phyloP scores from a whole-genome alignment of 2,797 vertebrate genomes.

The Microctenopoma lineatum region DNA sequence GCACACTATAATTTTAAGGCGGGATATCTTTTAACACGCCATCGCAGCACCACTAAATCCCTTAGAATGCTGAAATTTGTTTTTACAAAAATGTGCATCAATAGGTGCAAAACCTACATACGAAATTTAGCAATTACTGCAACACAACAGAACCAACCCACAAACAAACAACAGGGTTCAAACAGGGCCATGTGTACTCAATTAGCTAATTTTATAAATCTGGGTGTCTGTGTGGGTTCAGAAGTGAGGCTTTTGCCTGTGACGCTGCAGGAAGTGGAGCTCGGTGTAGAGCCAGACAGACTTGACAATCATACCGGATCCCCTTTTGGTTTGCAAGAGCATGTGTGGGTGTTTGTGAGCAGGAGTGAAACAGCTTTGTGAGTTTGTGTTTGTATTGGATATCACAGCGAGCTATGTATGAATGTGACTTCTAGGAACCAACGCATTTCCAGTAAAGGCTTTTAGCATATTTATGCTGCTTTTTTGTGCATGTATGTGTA shows the following conservation, averaged over 20 bases:
- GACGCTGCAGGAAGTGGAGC: constrained; percentile 57
- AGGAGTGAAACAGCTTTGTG: constrained; percentile 21
- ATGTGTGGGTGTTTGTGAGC: constrained; percentile 1
- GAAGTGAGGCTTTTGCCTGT: constrained; percentile 48
- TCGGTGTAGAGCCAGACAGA: constrained; percentile 53
- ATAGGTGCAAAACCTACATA: constrained; percentile 9
- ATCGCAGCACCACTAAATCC: constrained; percentile 24
- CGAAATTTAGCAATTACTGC: constrained; percentile 10
- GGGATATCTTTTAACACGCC: constrained; percentile 13
- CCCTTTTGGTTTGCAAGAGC: constrained; percentile 33
- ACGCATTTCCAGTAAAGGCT: constrained; percentile 48
- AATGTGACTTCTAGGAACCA: constrained; percentile 56
- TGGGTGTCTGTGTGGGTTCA: constrained; percentile 43
- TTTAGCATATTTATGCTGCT: neutral
- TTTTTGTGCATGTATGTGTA: constrained; percentile 5
- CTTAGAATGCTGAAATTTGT: constrained; percentile 15
- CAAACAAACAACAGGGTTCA: constrained; percentile 30
- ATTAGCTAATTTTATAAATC: constrained; percentile 38
- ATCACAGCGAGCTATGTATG: constrained; percentile 22
- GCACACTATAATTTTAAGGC: no score
- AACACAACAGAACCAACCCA: constrained; percentile 8
- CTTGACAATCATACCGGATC: constrained; percentile 39
- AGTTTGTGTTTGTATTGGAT: constrained; percentile 29
- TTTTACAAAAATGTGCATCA: constrained; percentile 18
- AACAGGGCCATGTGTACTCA: constrained; percentile 18